Conservation (phyloP, 2,888 invertebrate genomes). For the Allophyes oxyacanthae region DNA sequence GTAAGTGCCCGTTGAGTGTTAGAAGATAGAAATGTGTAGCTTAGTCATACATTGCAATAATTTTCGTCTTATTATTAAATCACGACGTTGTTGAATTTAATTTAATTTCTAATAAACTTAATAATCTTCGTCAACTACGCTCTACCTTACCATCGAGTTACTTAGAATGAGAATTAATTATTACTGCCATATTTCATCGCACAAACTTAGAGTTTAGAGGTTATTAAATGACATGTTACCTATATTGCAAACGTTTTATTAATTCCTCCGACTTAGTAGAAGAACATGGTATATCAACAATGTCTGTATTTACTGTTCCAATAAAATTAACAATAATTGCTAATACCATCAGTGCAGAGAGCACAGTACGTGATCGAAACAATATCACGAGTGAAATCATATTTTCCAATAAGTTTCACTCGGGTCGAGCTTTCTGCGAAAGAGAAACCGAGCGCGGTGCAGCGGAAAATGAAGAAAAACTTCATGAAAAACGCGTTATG, state of each 20-base stretch:
- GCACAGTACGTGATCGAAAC: constrained; percentile 59
- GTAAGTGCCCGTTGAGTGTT: constrained; percentile 6
- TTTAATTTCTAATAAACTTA: constrained; percentile 30
- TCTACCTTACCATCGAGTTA: constrained; percentile 18
- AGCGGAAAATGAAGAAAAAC: constrained; percentile 77
- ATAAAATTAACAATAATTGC: constrained; percentile 45
- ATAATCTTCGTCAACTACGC: constrained; percentile 18
- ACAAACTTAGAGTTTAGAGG: constrained; percentile 14
- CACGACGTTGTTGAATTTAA: no score
- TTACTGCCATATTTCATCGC: constrained; percentile 42
- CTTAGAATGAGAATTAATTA: constrained; percentile 38
- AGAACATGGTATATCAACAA: constrained; percentile 14
- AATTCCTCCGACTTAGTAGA: constrained; percentile 28
- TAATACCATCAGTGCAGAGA: constrained; percentile 44
- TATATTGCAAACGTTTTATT: constrained; percentile 32
- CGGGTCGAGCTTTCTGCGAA: constrained; percentile 73
- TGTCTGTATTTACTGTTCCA: constrained; percentile 14
- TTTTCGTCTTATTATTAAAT: no score
- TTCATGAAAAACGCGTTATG: constrained; percentile 71
- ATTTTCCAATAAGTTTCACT: constrained; percentile 80
- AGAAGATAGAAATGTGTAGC: constrained; percentile 15
- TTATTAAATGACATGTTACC: constrained; percentile 40
- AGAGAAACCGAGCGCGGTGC: constrained; percentile 75
- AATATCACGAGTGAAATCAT: constrained; percentile 75
- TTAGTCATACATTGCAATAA: constrained; percentile 1